Percentiles rank a stretch among this genome's conserved stretches.
Conservation (phyloP, 2,113 vertebrate genomes). For the Python bivittatus region DNA sequence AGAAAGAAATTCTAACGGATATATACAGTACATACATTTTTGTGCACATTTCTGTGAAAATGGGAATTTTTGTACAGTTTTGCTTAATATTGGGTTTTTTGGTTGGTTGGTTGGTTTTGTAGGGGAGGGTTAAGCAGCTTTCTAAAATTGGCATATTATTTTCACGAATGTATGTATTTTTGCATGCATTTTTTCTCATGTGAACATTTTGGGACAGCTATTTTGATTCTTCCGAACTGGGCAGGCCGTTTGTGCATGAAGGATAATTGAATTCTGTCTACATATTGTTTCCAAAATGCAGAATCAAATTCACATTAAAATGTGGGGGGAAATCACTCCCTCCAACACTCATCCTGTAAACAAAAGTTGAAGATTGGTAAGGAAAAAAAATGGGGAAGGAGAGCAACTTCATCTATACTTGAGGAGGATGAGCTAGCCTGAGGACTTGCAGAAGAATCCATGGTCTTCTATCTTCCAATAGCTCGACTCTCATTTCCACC, state of each 20-base stretch:
- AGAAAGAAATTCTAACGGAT: neutral
- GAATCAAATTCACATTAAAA: neutral
- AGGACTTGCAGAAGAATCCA: neutral
- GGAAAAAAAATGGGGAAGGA: neutral
- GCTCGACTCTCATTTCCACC: neutral
- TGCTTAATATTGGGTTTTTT: neutral
- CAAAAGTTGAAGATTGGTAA: neutral
- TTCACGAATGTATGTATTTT: neutral
- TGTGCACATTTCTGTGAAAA: neutral
- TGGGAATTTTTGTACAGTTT: neutral
- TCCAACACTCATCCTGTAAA: neutral
- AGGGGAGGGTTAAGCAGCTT: neutral
- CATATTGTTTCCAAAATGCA: neutral
- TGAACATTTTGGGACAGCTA: neutral
- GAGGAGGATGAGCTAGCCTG: neutral
- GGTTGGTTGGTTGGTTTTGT: too few relatives aligned
- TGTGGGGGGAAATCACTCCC: neutral
- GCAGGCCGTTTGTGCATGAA: neutral
- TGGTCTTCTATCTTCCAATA: neutral
- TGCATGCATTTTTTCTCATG: too few relatives aligned
- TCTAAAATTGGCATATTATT: neutral
- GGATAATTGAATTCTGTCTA: neutral
- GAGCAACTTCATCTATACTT: neutral
- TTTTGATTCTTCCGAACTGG: neutral
- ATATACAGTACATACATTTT: neutral